Evolutionary conservation across 2,888 invertebrate genomes (phyloP).

Genomic region (Eupithecia subfuscata): DNA sequence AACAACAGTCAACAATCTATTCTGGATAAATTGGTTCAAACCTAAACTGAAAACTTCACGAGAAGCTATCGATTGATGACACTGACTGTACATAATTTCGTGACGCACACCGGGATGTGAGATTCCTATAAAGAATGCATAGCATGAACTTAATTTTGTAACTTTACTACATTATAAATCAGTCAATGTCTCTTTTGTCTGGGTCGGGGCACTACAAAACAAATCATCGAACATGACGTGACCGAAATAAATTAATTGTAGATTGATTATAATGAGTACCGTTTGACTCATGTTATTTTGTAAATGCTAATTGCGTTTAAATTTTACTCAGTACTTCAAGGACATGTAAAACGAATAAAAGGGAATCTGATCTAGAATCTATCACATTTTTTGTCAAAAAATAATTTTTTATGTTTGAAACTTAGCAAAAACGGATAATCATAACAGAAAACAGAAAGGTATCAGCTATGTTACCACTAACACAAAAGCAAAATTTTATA

Average conservation of each 20-base stretch:
- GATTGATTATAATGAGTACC: neutral
- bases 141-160: neutral
- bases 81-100: neutral
- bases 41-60: neutral
- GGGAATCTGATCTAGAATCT: neutral
- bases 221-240: constrained; percentile 16
- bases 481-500: no score
- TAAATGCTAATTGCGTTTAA: constrained; percentile 1
- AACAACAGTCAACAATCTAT: no score
- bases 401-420: neutral
- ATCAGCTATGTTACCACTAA: no score
- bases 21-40: neutral
- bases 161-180: constrained; percentile 39
- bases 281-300: constrained; percentile 1
- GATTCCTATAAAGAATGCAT: constrained; percentile 9
- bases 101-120: neutral
- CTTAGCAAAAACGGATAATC: no score
- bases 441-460: no score
- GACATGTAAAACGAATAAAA: neutral
- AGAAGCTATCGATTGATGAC: neutral
- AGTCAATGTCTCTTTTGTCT: constrained; percentile 37
- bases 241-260: constrained; percentile 22
- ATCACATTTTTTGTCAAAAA: neutral
- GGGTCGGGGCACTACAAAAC: constrained; percentile 26
- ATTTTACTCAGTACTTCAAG: neutral